phyloP scores from a whole-genome alignment of 92 coral and sea anemone species.

The Scolanthus callimorphus region DNA sequence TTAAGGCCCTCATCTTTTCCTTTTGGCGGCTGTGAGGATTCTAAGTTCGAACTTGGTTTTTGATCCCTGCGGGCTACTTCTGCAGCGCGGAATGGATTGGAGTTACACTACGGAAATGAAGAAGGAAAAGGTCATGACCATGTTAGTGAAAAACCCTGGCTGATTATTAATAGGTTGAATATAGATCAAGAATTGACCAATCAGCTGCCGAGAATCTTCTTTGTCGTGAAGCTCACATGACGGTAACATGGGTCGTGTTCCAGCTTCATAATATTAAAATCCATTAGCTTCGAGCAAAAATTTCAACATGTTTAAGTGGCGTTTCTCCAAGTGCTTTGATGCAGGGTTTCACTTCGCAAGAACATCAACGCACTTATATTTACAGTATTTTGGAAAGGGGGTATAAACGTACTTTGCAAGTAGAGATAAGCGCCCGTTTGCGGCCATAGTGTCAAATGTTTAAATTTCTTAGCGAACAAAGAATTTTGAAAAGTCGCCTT shows the following conservation, averaged over 20 bases:
- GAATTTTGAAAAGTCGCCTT: not conserved
- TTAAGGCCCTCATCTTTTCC: slow-evolving; percentile 15
- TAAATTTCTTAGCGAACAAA: not conserved
- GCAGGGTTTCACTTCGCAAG: no score
- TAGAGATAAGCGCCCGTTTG: not conserved
- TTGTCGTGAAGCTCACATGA: not conserved
- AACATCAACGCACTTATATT: no score
- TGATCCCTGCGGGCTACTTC: no score
- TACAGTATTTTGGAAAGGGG: no score
- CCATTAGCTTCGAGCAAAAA: not conserved
- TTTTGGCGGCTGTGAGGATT: no score
- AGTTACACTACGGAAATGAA: no score
- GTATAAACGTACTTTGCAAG: not conserved
- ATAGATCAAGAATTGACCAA: not conserved
- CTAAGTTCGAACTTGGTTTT: no score
- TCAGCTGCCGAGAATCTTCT: not conserved
- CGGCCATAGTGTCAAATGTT: not conserved
- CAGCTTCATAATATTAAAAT: no score
- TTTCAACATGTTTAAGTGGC: not conserved
- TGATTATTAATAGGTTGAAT: not conserved
- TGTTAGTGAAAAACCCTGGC: not conserved
- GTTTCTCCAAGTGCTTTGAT: not conserved
- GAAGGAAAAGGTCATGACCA: not conserved
- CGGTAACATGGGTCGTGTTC: not conserved
- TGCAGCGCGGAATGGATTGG: no score